Percentiles rank a stretch among this genome's conserved stretches.
Conservation (phyloP, 2,113 vertebrate genomes). For the Ondatra zibethicus region DNA sequence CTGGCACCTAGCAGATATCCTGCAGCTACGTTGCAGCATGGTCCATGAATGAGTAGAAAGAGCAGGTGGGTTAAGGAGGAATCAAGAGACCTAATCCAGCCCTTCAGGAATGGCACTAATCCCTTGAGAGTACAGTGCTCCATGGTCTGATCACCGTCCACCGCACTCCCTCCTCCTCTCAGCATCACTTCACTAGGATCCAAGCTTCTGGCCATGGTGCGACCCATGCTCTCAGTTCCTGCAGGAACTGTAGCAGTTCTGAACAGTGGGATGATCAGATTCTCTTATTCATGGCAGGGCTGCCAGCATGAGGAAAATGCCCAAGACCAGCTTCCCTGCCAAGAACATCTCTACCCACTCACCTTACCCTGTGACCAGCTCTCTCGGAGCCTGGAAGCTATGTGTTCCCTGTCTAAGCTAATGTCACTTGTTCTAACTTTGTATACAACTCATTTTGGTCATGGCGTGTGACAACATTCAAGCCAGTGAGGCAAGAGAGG, state of each 20-base stretch:
- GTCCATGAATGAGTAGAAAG: background rate
- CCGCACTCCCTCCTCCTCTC: background rate
- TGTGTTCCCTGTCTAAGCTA: background rate
- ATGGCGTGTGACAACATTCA: background rate
- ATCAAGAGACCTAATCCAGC: background rate
- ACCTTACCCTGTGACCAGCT: background rate
- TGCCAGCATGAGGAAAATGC: background rate
- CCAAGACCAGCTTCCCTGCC: background rate
- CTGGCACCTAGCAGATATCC: background rate
- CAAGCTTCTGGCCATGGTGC: too few relatives aligned
- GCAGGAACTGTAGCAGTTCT: background rate
- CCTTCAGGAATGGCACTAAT: background rate
- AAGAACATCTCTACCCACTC: background rate
- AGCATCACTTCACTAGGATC: too few relatives aligned
- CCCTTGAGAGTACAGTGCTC: background rate
- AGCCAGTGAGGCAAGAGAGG: background rate
- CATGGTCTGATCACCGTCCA: background rate
- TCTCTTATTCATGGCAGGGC: background rate
- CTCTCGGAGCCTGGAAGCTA: background rate
- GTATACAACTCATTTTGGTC: background rate
- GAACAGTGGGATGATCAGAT: background rate
- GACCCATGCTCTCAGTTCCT: background rate
- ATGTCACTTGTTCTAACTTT: background rate
- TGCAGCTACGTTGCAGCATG: background rate
- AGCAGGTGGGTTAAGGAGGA: background rate